Evolutionary conservation across 1,140 invertebrate genomes (phyloP), one percentile per base, ranked within the genome.

Genomic region (Aculops lycopersici): DNA sequence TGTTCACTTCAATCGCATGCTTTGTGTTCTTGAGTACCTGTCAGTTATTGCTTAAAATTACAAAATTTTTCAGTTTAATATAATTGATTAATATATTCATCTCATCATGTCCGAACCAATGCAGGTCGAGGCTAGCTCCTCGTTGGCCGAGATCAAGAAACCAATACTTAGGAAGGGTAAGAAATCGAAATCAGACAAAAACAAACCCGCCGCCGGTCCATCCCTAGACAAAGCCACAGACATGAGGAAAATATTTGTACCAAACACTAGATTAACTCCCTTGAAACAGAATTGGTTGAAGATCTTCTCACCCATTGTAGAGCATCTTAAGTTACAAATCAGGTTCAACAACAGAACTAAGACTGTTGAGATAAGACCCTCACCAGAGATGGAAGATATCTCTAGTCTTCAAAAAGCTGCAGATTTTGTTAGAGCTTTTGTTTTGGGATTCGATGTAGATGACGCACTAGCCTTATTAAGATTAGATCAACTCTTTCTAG

Each of bases 261-360:
- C 70, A 35, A 52, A 64, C 37, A 68, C 69, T 56, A 69, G 90
- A 56, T 86, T 84, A 50, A 73, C 76, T 20, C 81, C 86, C 14
- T 52, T 98, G 1, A 90, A 90, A 60, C 74, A 90, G 53, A 80
- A 79, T 52, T 98, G 90, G 90, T 61, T 83, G 56, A 86, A 94
- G 59, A 86, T 98, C 48, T 90, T 88, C 51, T 77, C 74, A 39
- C 86, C 88, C 0, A 65, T 97, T 19, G 86, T 95, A 3, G 81
- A 97, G 55, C 75, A 95, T 57, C 61, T 98, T 21, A 66, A 88
- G 45, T 59, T 97, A 14, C 79, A 95, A 63, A 72, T 95, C 36
- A 61, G 88, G 41, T 97, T 90, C 51, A 95, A 97, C 59, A 61
- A 86, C 36, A 86, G 77, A 61, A 70, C 72, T 2, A 61, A 76